Evolutionary conservation across 1,140 invertebrate species (phyloP).

Genomic region (Zelostemma sp.): DNA sequence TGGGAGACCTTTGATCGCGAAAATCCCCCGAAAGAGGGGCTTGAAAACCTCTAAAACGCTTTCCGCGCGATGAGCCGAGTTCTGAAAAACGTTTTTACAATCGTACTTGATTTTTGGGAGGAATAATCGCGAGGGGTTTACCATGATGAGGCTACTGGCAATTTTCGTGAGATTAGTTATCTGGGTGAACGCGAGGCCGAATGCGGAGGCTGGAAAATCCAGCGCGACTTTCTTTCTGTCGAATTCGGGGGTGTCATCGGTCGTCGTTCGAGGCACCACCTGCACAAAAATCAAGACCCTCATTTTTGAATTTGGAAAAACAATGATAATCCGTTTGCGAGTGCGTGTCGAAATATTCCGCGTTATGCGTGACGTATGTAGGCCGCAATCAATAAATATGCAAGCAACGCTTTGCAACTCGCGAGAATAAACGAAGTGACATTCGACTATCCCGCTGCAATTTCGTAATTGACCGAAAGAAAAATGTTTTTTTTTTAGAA

Average conservation of each 20-base stretch:
- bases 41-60: conserved; percentile 76
- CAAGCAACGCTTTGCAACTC: conserved; percentile 15
- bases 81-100: conserved; percentile 73
- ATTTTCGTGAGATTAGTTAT: conserved; percentile 79
- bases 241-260: conserved; percentile 78
- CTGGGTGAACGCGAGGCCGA: conserved; percentile 79
- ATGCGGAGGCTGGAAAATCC: conserved; percentile 76
- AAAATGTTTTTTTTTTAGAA: too few species aligned
- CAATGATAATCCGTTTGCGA: too few species aligned
- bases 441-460: not conserved
- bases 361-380: conserved; percentile 12
- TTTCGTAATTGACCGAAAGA: too few species aligned
- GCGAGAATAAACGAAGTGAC: conserved; percentile 12
- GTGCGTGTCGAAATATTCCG: not conserved
- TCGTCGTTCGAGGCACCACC: conserved; percentile 64
- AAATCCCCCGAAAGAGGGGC: conserved; percentile 75
- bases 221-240: conserved; percentile 76
- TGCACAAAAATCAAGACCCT: conserved; percentile 48
- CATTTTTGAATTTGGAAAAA: conserved; percentile 2
- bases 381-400: conserved; percentile 17
- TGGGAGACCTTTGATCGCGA: conserved; percentile 76
- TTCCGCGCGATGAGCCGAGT: conserved; percentile 77
- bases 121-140: too few species aligned
- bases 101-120: too few species aligned
- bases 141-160: conserved; percentile 77